Percentiles rank a stretch among this genome's conserved stretches.
These are phyloP conservation scores for Cisticola juncidis DNA, from an alignment of 2,113 vertebrate genomes.

Conservation along the genomic window DNA sequence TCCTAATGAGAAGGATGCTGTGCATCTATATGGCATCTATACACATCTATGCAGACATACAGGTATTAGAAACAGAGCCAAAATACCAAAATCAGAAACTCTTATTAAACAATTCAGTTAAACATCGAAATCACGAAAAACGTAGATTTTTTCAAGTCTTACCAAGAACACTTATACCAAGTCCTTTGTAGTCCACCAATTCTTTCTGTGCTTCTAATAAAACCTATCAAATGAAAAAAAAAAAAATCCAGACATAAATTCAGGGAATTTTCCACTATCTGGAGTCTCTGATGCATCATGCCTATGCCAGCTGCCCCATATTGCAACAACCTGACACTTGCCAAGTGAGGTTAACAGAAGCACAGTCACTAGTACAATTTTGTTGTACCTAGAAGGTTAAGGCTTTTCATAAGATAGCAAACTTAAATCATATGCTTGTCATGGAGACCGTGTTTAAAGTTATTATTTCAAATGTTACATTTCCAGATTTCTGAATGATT, in stretches of 20 bases:
- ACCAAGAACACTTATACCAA: constrained; percentile 96
- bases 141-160: constrained; percentile 46
- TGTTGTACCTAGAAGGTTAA: neutral
- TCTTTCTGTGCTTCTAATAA: constrained; percentile 91
- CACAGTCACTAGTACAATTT: neutral
- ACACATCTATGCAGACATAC: accelerated
- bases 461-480: neutral
- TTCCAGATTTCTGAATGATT: neutral
- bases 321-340: neutral
- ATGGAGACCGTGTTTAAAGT: neutral
- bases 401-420: neutral
- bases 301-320: neutral
- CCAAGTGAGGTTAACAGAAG: neutral
- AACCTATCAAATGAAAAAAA: constrained; percentile 76
- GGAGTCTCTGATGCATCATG: neutral
- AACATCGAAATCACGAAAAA: neutral
- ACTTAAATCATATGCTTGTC: neutral
- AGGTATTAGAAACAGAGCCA: neutral
- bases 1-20: neutral
- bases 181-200: constrained; percentile 83
- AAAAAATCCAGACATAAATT: neutral
- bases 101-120: neutral
- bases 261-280: neutral
- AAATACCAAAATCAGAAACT: neutral
- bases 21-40: neutral